Evolutionary conservation across 2,888 invertebrate species (phyloP), one percentile per base, ranked within the genome.

Genomic region (Acanthacorydalis orientalis): DNA sequence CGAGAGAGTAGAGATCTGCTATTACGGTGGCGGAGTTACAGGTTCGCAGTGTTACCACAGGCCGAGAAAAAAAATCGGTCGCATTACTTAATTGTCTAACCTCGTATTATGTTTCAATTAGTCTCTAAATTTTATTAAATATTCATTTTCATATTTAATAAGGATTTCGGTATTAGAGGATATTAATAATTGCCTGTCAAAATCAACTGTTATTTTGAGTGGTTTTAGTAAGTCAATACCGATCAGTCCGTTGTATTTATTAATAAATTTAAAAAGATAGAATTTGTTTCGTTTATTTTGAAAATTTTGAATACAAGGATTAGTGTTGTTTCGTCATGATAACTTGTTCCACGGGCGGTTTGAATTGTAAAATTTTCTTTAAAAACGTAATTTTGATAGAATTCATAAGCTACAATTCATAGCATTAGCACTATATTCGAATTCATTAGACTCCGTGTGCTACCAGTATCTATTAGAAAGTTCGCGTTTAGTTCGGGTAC

Each of bases 401-500:
- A n/a, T n/a, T n/a, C n/a, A n/a, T n/a, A n/a, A n/a, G n/a, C n/a
- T n/a, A n/a, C n/a, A n/a, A n/a, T n/a, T n/a, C n/a, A n/a, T n/a
- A n/a, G n/a, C n/a, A n/a, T n/a, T n/a, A n/a, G n/a, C n/a, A n/a
- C n/a, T n/a, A n/a, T n/a, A n/a, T n/a, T n/a, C n/a, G n/a, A 50
- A 6, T 50, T 50, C 12, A 51, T 46, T 33, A 51, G 48, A 50
- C 51, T 51, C 34, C 33, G 39, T 12, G 43, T 44, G 32, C 48
- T 50, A 1, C 48, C 50, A 6, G 51, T 51, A 16, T 51, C 51
- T 31, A 51, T 31, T 31, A 51, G 34, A 42, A 51, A 51, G 23
- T 48, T 50, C 4, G 48, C 48, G n/a, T 51, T 42, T 7, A 48
- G n/a, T 51, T 51, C 48, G 7, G 51, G 51, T 11, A 51, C 44